Conservation (phyloP, 2,888 invertebrate species). For the Hirudinaria manillensis region DNA sequence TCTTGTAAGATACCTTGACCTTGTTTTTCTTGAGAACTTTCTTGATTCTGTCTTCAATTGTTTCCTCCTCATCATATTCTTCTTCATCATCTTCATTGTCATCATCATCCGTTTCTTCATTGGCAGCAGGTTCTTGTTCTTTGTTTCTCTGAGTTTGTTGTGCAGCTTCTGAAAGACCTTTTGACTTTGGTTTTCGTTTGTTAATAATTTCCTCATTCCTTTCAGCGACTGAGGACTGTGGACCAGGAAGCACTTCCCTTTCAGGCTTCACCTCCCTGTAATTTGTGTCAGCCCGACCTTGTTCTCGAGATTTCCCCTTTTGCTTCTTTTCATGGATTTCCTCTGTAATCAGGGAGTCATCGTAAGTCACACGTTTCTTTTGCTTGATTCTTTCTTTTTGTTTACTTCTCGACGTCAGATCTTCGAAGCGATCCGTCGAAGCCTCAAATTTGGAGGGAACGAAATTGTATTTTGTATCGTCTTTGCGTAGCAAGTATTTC, state of each 20-base stretch:
- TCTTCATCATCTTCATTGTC: conserved; percentile 15
- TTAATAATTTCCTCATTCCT: too few relatives aligned
- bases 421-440: background rate
- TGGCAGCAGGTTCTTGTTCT: background rate
- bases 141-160: background rate
- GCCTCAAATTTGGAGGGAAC: too few relatives aligned
- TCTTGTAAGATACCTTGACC: background rate
- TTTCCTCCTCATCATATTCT: conserved; percentile 24
- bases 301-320: background rate
- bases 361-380: background rate
- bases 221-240: too few relatives aligned
- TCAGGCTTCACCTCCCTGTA: background rate
- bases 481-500: background rate
- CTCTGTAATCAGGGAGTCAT: background rate
- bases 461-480: too few relatives aligned
- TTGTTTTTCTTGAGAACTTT: conserved; percentile 25
- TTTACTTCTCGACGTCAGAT: background rate
- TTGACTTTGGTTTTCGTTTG: too few relatives aligned
- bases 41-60: conserved; percentile 27
- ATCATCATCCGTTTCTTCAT: background rate
- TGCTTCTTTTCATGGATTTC: background rate
- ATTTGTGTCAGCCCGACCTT: background rate
- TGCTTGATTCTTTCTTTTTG: conserved; percentile 8
- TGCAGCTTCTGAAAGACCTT: background rate
- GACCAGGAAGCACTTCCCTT: background rate